Percentiles rank a stretch among this genome's conserved stretches.
Conservation (phyloP, 2,797 vertebrate genomes). For the Australoheros facetus region DNA sequence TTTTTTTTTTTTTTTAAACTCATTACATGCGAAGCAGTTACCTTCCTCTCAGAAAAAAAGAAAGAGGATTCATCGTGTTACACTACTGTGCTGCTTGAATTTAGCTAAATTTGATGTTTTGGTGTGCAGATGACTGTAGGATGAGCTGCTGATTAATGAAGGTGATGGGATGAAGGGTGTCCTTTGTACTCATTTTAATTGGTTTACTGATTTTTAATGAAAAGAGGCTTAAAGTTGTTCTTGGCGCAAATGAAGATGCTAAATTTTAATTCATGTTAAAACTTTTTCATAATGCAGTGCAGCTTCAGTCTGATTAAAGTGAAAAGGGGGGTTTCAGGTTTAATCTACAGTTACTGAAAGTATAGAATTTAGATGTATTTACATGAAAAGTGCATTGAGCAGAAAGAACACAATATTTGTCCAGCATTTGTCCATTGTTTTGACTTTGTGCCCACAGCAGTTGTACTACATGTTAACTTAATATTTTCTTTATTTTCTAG, state of each 20-base stretch:
- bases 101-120: neutral
- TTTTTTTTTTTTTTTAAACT: neutral
- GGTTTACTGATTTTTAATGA: slow-evolving; percentile 28
- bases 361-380: neutral
- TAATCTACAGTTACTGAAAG: slow-evolving; percentile 12
- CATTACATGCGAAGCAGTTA: neutral
- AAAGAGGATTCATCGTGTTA: slow-evolving; percentile 4
- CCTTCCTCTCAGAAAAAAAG: neutral
- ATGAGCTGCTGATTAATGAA: slow-evolving; percentile 47
- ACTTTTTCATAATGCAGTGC: neutral
- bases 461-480: slow-evolving; percentile 5
- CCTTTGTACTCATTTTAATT: slow-evolving; percentile 22
- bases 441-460: neutral
- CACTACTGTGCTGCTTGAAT: slow-evolving; percentile 7
- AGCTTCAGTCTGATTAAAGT: slow-evolving; percentile 8
- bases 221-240: slow-evolving; percentile 21
- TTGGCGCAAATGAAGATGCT: slow-evolving; percentile 45
- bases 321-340: neutral
- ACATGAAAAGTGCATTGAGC: slow-evolving; percentile 44
- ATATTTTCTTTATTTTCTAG: neutral
- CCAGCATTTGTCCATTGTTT: neutral
- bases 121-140: slow-evolving; percentile 13
- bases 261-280: slow-evolving; percentile 30
- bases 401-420: slow-evolving; percentile 49
- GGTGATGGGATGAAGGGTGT: slow-evolving; percentile 59